Evolutionary conservation across 2,888 invertebrate genomes (phyloP).

Genomic region (Mythimna impura): DNA sequence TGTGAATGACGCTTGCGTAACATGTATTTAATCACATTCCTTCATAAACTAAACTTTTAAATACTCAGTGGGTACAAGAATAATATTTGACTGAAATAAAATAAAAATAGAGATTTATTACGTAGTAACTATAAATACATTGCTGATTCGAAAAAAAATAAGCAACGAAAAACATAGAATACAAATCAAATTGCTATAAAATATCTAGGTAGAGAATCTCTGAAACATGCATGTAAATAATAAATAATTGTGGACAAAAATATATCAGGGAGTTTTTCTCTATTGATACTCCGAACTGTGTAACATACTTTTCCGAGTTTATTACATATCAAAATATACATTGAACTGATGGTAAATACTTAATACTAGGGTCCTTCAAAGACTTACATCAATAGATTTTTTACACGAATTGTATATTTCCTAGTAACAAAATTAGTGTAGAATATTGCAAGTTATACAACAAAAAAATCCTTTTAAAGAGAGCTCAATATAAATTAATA

Average conservation of each 20-base stretch:
- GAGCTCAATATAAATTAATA: constrained; percentile 66
- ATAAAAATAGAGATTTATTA: neutral
- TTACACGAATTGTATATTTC: constrained; percentile 27
- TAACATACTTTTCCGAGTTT: neutral
- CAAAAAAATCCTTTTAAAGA: constrained; percentile 50
- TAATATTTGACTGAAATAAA: constrained; percentile 3
- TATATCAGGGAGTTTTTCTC: constrained; percentile 9
- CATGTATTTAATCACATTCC: constrained; percentile 4
- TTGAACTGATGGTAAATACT: constrained; percentile 19
- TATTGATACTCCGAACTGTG: constrained; percentile 10
- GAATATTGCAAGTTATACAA: constrained; percentile 42
- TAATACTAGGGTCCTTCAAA: constrained; percentile 34
- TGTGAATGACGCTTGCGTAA: constrained; percentile 28
- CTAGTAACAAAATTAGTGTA: constrained; percentile 36
- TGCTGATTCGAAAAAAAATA: constrained; percentile 14
- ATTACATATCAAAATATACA: constrained; percentile 25
- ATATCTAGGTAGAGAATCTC: constrained; percentile 19
- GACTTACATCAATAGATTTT: constrained; percentile 19
- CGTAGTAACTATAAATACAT: constrained; percentile 10
- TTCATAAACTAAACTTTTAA: constrained; percentile 9
- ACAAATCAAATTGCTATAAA: constrained; percentile 19
- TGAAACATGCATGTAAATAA: constrained; percentile 13
- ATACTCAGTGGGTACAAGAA: constrained; percentile 3
- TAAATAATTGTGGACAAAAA: constrained; percentile 23
- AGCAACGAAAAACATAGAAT: constrained; percentile 27